Base-by-base conservation (phyloP, 2,113 vertebrate genomes). In the Nicator chloris region DNA sequence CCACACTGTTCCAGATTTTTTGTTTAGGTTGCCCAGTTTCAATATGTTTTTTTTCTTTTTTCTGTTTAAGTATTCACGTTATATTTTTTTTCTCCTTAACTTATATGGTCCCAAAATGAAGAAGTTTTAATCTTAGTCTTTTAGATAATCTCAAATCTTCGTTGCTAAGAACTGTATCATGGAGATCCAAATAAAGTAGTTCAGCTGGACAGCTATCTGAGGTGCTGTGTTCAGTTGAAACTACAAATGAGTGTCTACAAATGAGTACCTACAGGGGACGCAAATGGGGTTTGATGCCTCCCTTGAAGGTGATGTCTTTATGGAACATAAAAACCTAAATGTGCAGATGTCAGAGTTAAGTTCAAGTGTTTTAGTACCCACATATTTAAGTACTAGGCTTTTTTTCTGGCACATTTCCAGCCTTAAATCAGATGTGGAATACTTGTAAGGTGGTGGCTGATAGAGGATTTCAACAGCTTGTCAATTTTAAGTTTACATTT, bases 391-490 rank as follows among this genome's bases (percentile, higher is more conserved):
- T 90, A 81, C 44, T 47, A 80, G 83, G 7, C 18, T 8, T 49
- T 93, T 91, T 79, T 94, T 54, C 94, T 95, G 91, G 90, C 90
- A 69, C 30, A 63, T 82, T 79, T 92, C 89, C 82, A 96, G 33
- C 59, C 77, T 86, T 92, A 70, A 95, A 92, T 96, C 92, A 96
- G 76, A 90, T 28, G 30, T 95, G 60, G 60, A 90, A 85, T 96
- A 94, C 47, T 93, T 93, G 50, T 51, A 83, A 95, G 79, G 90
- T 96, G 79, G 72, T 73, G 77, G 40, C 42, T 92, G 87, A 92
- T 88, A 83, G 61, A 92, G 42, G 42, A 96, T 96, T 96, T 97
- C 83, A 91, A 54, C 69, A 95, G 81, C 65, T 97, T 94, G 96
- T 92, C 73, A 75, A 70, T 89, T 88, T 86, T 90, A 81, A 63